Base-by-base conservation (phyloP, 2,113 vertebrate species). In the Hemibagrus wyckioides region DNA sequence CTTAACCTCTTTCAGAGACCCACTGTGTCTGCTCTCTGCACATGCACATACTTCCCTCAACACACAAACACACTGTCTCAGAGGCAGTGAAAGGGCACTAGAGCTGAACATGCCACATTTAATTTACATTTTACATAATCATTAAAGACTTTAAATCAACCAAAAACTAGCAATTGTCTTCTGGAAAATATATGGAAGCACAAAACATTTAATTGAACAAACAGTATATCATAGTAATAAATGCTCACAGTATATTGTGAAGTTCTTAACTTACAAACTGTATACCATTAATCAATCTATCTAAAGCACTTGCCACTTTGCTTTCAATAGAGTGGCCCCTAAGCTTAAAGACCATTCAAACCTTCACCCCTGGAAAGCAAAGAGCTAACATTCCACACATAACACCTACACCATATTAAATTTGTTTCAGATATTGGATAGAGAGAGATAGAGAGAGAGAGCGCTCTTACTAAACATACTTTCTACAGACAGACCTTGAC, bases 351-450 rank as follows among this genome's bases (percentile, higher is more conserved):
- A 82, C 63, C 65, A 15, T 83, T 76, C 80, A 87, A 89, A 89
- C 89, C 88, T 86, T 89, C 90, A 93, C 91, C 92, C 52, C 90
- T 93, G 88, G 89, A 89, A 91, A 92, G 83, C 91, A 80, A 61
- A 90, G 89, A 91, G 79, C 92, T 85, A 63, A 8, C 91, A 91
- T 88, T 92, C 89, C 88, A 92, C 87, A 89, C 92, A 91, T 91
- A 85, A 63, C 87, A 3, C 84, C 63, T 67, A 84, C 88, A 83
- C 82, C 84, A 57, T 90, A 91, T 87, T 14, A 59, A 50, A 92
- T 6, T 83, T 87, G 91, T 89, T 85, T 87, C 92, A 89, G 87
- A 91, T 86, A 88, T 89, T 87, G 89, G 92, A 90, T 59, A 41
- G n/a, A 41, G 71, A 77, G 50, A 39, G 80, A 50, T 6, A 71